phyloP scores from a whole-genome alignment of 2,113 vertebrate genomes.

The Cricetomys ansorgei region DNA sequence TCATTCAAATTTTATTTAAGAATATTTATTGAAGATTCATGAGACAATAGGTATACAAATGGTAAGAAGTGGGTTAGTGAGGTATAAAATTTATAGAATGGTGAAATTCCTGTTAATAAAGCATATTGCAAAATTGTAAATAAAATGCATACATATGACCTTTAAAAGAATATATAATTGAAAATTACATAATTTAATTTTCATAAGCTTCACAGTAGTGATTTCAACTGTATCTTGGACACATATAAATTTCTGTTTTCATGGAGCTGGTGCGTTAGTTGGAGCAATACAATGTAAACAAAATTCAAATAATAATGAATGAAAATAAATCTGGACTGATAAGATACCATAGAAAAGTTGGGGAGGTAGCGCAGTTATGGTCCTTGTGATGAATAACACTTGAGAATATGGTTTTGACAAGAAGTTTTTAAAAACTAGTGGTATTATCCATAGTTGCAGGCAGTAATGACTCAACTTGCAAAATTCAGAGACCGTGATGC shows the following conservation, averaged over 20 bases:
- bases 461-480: background rate
- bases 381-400: background rate
- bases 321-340: background rate
- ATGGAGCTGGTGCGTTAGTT: background rate
- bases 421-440: background rate
- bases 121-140: background rate
- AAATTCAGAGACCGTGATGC: background rate
- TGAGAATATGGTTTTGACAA: background rate
- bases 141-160: background rate
- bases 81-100: background rate
- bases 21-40: background rate
- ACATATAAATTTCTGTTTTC: background rate
- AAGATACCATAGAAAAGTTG: background rate
- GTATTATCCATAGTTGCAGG: background rate
- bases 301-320: background rate
- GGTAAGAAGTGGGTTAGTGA: background rate
- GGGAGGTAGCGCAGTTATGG: background rate
- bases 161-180: background rate
- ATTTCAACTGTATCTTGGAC: background rate
- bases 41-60: background rate
- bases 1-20: constrained; percentile 30
- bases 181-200: constrained; percentile 4
- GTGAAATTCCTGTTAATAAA: background rate
- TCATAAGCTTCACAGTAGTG: background rate
- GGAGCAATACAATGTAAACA: background rate